Evolutionary conservation across 1,140 invertebrate species (phyloP), one percentile per base, ranked within the genome.

Genomic region (Meloidogyne exigua): DNA sequence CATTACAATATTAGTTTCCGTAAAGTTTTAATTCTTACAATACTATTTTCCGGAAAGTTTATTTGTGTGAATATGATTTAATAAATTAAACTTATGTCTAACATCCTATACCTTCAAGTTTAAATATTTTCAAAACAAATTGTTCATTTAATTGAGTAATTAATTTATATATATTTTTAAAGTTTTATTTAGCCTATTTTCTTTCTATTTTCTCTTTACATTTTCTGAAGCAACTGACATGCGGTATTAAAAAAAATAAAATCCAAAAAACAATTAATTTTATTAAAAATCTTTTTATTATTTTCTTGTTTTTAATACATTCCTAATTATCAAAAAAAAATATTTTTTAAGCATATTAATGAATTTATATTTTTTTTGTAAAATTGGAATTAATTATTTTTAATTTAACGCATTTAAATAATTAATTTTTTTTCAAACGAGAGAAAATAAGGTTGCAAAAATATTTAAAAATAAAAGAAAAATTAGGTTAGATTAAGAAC

Each of bases 141-240:
- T 44, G 39, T 49, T 49, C 44, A 57, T 18, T n/a, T 57, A 12
- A 57, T 57, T 9, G 1, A n/a, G 49, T n/a, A n/a, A 57, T 57
- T 57, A 57, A 57, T 57, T 57, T n/a, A 49, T 18, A 18, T n/a
- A 18, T n/a, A 18, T 57, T 57, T 57, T n/a, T 49, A 18, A 4
- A 18, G 5, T 49, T 18, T 57, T 39, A 39, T 32, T 32, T 32
- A 32, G 7, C 2, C 28, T 32, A 3, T 32, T 3, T 57, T n/a
- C 18, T 7, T 4, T 5, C n/a, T 57, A 15, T 15, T n/a, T 57
- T 57, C 18, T 13, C 15, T 57, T 57, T n/a, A 0, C 18, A 57
- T 44, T n/a, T 57, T n/a, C n/a, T 57, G 49, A 57, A 57, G 13
- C 49, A 57, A 57, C 49, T 57, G 49, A 57, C 49, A n/a, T 57